Percentiles rank a stretch among this genome's conserved stretches.
These are phyloP conservation scores for Psilopsiagon aymara DNA, from an alignment of 2,113 vertebrate genomes.

Conservation along the genomic window DNA sequence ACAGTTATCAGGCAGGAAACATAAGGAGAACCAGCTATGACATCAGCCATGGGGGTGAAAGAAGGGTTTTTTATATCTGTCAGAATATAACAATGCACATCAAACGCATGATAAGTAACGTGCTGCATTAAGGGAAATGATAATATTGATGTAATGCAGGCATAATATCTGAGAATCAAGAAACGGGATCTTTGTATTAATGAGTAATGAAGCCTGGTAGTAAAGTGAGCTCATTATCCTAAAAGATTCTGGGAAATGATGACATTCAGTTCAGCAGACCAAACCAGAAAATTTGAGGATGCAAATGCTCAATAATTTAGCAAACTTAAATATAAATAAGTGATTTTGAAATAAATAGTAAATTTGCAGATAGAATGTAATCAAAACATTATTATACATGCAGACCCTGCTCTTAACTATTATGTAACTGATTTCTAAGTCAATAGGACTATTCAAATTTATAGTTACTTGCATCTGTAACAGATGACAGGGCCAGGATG, in stretches of 20 bases:
- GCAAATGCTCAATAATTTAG: background rate
- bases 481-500: background rate
- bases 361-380: background rate
- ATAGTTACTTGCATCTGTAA: background rate
- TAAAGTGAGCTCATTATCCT: background rate
- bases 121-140: background rate
- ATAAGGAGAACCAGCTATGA: slow-evolving; percentile 19
- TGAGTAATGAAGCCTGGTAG: background rate
- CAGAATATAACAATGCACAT: background rate
- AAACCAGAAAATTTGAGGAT: slow-evolving; percentile 8
- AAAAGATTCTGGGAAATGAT: background rate
- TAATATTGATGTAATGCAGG: background rate
- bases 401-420: background rate
- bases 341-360: background rate
- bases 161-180: background rate
- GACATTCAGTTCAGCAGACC: background rate
- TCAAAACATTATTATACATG: background rate
- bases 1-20: slow-evolving; percentile 29
- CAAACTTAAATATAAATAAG: background rate
- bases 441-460: background rate
- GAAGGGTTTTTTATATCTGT: background rate
- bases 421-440: background rate
- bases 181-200: background rate
- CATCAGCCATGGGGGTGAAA: slow-evolving; percentile 18
- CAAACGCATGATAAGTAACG: background rate